Evolutionary conservation across 2,888 invertebrate genomes (phyloP).

Genomic region (Ornithoptera alexandrae): DNA sequence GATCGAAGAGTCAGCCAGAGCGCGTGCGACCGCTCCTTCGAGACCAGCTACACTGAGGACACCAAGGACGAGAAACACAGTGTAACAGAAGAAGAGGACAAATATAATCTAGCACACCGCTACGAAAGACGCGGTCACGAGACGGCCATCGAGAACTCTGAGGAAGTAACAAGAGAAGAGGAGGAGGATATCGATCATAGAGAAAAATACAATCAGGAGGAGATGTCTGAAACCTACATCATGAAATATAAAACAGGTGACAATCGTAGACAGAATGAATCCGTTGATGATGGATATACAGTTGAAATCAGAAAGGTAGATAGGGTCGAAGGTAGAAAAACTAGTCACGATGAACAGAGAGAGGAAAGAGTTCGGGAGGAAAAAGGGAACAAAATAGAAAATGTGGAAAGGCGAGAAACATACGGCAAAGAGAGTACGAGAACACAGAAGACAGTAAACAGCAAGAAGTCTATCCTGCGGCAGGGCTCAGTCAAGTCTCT

Average conservation of each 20-base stretch:
- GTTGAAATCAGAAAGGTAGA: conserved; percentile 34
- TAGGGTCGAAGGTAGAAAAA: conserved; percentile 6
- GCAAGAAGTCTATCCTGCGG: conserved; percentile 76
- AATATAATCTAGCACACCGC: neutral
- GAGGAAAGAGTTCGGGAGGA: conserved; percentile 11
- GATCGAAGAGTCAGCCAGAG: conserved; percentile 55
- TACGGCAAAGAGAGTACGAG: conserved; percentile 41
- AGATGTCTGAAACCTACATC: conserved; percentile 12
- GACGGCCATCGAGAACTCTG: conserved; percentile 32
- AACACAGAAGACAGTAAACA: conserved; percentile 53
- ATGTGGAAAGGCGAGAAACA: conserved; percentile 46
- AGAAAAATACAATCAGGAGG: conserved; percentile 11
- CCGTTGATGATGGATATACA: conserved; percentile 34
- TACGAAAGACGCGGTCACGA: conserved; percentile 10
- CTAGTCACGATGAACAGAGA: conserved; percentile 6
- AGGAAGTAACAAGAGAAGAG: conserved; percentile 32
- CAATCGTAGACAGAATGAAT: conserved; percentile 7
- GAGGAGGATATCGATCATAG: conserved; percentile 16
- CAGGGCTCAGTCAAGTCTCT: conserved; percentile 87
- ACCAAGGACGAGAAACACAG: conserved; percentile 32
- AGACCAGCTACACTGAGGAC: conserved; percentile 36
- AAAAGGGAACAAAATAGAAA: conserved; percentile 28
- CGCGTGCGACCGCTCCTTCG: conserved; percentile 38
- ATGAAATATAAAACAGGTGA: conserved; percentile 17
- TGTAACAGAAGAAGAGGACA: conserved; percentile 13